phyloP scores from a whole-genome alignment of 2,888 invertebrate genomes.

The Melanchra persicariae region DNA sequence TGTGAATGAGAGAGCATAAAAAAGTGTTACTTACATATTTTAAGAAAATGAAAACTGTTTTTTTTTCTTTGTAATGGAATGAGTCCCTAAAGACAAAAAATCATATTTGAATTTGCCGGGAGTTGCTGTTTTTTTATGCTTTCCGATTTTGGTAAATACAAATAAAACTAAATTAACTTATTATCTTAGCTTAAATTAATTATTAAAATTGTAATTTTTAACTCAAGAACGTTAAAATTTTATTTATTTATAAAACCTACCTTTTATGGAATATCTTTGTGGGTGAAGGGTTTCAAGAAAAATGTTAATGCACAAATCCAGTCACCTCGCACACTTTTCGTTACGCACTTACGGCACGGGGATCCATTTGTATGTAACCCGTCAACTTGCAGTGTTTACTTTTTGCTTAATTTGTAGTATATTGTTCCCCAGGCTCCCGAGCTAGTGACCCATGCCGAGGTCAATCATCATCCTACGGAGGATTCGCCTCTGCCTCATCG shows the following conservation, averaged over 20 bases:
- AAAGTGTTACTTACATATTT: background rate
- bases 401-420: background rate
- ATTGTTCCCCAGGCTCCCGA: slow-evolving; percentile 80
- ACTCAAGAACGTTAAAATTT: background rate
- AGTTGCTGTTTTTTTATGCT: slow-evolving; percentile 4
- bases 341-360: slow-evolving; percentile 55
- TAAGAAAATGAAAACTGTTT: no score
- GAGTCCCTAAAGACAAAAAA: no score
- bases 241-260: background rate
- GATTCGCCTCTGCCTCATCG: slow-evolving; percentile 91
- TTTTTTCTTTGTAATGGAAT: no score
- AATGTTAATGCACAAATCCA: slow-evolving; percentile 47
- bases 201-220: no score
- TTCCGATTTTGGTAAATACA: slow-evolving; percentile 1
- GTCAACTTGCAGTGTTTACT: no score
- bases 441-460: slow-evolving; percentile 90
- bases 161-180: background rate
- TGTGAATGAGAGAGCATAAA: slow-evolving; percentile 20
- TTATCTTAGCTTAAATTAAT: no score
- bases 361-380: slow-evolving; percentile 40
- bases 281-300: slow-evolving; percentile 54
- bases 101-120: background rate
- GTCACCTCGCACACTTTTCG: slow-evolving; percentile 57
- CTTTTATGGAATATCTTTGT: background rate
- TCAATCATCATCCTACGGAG: slow-evolving; percentile 91